Evolutionary conservation across 2,113 vertebrate species (phyloP), one percentile per base, ranked within the genome.

Genomic region (Helogale parvula): DNA sequence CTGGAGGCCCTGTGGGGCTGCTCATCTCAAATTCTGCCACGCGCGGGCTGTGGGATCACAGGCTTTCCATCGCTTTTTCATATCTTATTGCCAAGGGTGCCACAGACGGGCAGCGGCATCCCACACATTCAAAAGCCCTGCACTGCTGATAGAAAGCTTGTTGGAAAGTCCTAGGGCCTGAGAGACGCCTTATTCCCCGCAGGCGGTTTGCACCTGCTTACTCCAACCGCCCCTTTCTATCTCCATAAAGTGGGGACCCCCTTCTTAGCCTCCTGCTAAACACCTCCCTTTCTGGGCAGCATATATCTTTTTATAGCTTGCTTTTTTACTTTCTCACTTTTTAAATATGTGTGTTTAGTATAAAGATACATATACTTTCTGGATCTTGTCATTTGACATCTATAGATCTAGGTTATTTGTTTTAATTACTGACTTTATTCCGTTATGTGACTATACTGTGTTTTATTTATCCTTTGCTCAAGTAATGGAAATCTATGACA

Each of bases 1-100:
- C 98, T 88, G 96, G 95, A 97, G 98, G 98, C 97, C 98, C 98
- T 79, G 96, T 95, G 97, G 98, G 35, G 96, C 97, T 86, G 63
- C 98, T 98, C 96, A 96, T 98, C 98, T 98, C n/a, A 66, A 97
- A 96, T 98, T 98, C 97, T 72, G 79, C 97, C 93, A 83, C 84
- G 82, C 95, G 97, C 95, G 41, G 98, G 97, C 93, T 97, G 97
- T 95, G 98, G 97, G 94, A 97, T 96, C 96, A 45, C 93, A 97
- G 66, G 88, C 96, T 97, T 79, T 91, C 77, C 88, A 41, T 97
- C 68, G 77, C 93, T 63, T 74, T 90, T 93, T 98, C 91, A 14
- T 60, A 89, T 97, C 97, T 86, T 7, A 12, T 35, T 57, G 95
- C 98, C 97, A 82, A 0, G 29, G 98, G 98, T 80, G 65, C 97